Conservation (phyloP, 2,797 vertebrate genomes). For the Ceyx erithaca region DNA sequence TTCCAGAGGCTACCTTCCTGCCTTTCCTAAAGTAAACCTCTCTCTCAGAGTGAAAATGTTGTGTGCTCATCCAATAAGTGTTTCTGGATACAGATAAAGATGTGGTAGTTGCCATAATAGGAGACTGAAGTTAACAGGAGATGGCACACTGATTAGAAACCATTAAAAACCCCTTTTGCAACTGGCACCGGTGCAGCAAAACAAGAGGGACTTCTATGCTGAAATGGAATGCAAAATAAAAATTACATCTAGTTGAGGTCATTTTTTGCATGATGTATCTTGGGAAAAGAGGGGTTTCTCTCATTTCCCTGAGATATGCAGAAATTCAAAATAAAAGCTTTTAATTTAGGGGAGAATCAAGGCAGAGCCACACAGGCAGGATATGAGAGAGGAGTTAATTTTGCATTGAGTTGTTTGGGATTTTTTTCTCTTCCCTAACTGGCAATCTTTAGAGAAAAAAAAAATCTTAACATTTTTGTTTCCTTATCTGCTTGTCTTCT, state of each 20-base stretch:
- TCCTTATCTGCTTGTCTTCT: constrained; percentile 53
- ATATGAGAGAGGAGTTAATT: fast-evolving
- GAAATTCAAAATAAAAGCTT: constrained; percentile 60
- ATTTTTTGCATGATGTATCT: constrained; percentile 43
- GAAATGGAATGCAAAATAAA: constrained; percentile 57
- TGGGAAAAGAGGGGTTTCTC: constrained; percentile 43
- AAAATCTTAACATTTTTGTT: constrained; percentile 44
- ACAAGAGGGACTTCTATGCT: constrained; percentile 45
- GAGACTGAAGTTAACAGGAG: not conserved
- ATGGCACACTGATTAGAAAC: not conserved
- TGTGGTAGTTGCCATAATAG: not conserved
- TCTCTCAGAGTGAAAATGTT: constrained; percentile 31
- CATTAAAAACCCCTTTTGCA: not conserved
- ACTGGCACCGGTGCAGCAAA: not conserved
- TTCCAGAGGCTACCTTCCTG: not conserved
- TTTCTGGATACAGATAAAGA: constrained; percentile 51
- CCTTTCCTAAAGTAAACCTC: not conserved
- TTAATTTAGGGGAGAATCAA: not conserved
- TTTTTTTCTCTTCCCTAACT: not conserved
- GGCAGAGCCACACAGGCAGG: not conserved
- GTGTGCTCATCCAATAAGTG: not conserved
- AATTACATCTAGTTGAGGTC: constrained; percentile 53
- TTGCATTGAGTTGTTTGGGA: not conserved
- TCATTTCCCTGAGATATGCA: not conserved
- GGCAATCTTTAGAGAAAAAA: not conserved